phyloP scores from a whole-genome alignment of 2,888 invertebrate species.

The Cerastis rubricosa region DNA sequence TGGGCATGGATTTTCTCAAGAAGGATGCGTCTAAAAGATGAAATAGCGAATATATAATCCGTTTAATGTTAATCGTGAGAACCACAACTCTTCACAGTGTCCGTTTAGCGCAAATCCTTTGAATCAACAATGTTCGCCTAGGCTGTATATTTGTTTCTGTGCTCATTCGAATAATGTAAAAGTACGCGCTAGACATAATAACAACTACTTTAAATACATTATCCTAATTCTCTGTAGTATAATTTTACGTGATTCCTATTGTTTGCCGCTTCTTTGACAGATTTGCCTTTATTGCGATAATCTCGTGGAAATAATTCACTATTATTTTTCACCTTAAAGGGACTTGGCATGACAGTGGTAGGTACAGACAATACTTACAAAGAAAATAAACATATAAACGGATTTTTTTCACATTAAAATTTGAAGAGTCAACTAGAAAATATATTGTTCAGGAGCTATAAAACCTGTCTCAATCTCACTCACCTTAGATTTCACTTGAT shows the following conservation, averaged over 20 bases:
- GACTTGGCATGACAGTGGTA: not conserved
- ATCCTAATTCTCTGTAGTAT: slow-evolving; percentile 24
- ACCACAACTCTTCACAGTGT: slow-evolving; percentile 40
- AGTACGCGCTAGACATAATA: slow-evolving; percentile 42
- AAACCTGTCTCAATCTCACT: not conserved
- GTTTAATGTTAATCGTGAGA: slow-evolving; percentile 75
- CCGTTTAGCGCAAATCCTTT: slow-evolving; percentile 35
- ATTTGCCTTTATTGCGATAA: not conserved
- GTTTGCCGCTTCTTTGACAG: not conserved
- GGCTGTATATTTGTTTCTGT: slow-evolving; percentile 25
- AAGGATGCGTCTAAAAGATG: slow-evolving; percentile 70
- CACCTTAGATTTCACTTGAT: not conserved
- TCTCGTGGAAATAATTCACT: not conserved
- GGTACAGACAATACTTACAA: no score
- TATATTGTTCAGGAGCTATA: no score
- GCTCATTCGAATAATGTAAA: slow-evolving; percentile 38
- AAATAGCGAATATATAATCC: slow-evolving; percentile 65
- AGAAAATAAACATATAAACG: no score
- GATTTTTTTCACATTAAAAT: no score
- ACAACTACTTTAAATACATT: slow-evolving; percentile 39
- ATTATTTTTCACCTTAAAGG: not conserved
- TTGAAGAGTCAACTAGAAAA: no score
- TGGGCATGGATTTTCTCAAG: slow-evolving; percentile 63
- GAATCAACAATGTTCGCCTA: slow-evolving; percentile 34
- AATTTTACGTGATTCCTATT: not conserved